Conservation (phyloP, 1,140 invertebrate genomes). For the Drosophila paulistorum region DNA sequence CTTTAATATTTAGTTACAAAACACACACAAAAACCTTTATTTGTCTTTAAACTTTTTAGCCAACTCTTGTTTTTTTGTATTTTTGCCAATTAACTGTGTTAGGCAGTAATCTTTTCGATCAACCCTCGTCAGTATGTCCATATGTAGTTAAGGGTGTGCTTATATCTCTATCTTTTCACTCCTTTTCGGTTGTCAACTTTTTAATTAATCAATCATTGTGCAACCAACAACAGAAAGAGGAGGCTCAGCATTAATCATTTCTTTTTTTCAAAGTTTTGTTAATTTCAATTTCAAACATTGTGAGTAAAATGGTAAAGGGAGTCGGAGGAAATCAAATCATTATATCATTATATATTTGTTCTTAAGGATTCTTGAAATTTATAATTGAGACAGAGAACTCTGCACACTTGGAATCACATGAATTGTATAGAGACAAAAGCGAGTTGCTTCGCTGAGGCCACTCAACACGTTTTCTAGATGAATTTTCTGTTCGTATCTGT, state of each 20-base stretch:
- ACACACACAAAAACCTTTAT: no score
- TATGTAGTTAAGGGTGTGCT: slow-evolving; percentile 42
- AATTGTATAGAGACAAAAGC: slow-evolving; percentile 26
- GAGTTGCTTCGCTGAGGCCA: slow-evolving; percentile 52
- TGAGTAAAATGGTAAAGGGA: not conserved
- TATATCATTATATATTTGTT: slow-evolving; percentile 1
- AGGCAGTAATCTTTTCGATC: not conserved
- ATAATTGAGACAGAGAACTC: slow-evolving; percentile 3
- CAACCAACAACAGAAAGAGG: slow-evolving; percentile 20
- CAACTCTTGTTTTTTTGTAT: not conserved
- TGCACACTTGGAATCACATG: slow-evolving; percentile 2
- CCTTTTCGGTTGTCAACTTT: slow-evolving; percentile 70
- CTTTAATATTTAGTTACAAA: no score
- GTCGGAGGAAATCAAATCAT: not conserved
- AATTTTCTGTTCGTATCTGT: slow-evolving; percentile 17
- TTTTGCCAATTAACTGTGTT: not conserved
- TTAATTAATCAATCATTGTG: slow-evolving; percentile 80
- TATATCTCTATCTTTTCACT: slow-evolving; percentile 58
- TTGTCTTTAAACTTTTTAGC: not conserved
- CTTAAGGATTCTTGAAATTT: slow-evolving; percentile 7
- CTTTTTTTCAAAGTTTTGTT: slow-evolving; percentile 38
- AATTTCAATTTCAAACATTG: slow-evolving; percentile 42
- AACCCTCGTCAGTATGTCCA: slow-evolving; percentile 16
- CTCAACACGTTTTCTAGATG: slow-evolving; percentile 75
- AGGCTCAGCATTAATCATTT: slow-evolving; percentile 75